Base-by-base conservation (phyloP, 37 sponge, comb jelly and placozoan species). In the Axinella damicornis region DNA sequence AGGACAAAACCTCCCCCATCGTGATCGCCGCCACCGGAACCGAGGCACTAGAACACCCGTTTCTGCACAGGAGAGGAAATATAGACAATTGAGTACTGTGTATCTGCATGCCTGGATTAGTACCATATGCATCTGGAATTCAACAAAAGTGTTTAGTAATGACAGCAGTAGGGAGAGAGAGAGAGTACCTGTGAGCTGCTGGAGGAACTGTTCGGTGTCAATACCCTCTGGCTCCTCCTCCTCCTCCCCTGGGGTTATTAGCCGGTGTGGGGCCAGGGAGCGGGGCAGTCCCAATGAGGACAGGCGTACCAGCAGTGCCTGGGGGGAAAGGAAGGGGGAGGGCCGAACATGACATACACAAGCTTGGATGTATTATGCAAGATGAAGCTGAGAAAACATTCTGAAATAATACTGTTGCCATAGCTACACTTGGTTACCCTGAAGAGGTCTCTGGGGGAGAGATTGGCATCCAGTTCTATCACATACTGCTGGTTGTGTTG, bases 1-100 rank as follows among this genome's bases (percentile, higher is more conserved):
- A 27, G 98, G 98, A 86, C 96, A 95, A 71, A 77, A 89, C 19
- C 90, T 58, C 25, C 96, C 91, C 98, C 98, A 98, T 38, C 87
- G 91, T 24, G 93, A 92, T 22, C 92, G 84, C 46, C 85, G 74
- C 98, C 98, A 98, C 9, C 92, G 79, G 59, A 94, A 95, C 37
- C 84, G 58, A 32, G 98, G 89, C 25, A 81, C 61, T 16, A 95
- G 24, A 38, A 71, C 84, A 15, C 74, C 80, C 1, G 80, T 87
- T 15, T 77, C 87, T 83, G 75, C 27, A 1, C 25, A 37, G 18
- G 36, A 25, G 58, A 84, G 72, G 39, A 81, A 46, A 32, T n/a
- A 27, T n/a, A 13, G 14, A 1, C 66, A 63, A 25, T 12, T 41
- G 40, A 33, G 32, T 2, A n/a, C n/a, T n/a, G n/a, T n/a, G n/a